Conservation (phyloP, 2,113 vertebrate species). For the Odocoileus virginianus region DNA sequence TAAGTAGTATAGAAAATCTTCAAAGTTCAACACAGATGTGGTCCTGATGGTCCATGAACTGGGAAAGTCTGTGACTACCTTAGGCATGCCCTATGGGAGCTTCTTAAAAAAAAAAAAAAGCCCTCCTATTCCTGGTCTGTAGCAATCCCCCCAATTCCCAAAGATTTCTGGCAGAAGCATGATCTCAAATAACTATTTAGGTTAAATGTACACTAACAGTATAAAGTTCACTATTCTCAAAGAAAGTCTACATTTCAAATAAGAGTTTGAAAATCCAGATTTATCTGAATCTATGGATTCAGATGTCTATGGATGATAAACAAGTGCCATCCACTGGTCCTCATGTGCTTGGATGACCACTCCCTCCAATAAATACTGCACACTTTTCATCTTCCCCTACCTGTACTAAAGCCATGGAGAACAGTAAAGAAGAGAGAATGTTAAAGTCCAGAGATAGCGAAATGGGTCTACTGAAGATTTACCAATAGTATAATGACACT, state of each 20-base stretch:
- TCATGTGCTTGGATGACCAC: background rate
- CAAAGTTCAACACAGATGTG: background rate
- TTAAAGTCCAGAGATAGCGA: background rate
- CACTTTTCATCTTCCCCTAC: background rate
- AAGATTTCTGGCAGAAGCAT: background rate
- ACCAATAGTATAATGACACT: background rate
- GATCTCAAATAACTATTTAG: background rate
- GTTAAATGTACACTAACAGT: background rate
- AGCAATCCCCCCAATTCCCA: background rate
- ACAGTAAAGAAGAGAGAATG: background rate
- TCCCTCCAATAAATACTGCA: background rate
- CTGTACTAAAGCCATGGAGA: background rate
- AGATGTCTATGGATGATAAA: background rate
- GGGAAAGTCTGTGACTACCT: background rate
- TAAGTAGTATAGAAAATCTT: background rate
- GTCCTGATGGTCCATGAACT: background rate
- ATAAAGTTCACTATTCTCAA: background rate
- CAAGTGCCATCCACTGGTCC: background rate
- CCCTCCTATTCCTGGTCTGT: background rate
- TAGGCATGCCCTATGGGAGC: background rate
- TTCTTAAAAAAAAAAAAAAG: background rate
- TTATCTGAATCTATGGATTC: background rate
- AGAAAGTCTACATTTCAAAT: conserved; percentile 7
- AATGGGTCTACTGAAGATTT: background rate
- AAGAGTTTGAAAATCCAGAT: conserved; percentile 17